Percentiles rank a stretch among this genome's conserved stretches.
These are phyloP conservation scores for Cariama cristata DNA, from an alignment of 2,113 vertebrate species.

Conservation along the genomic window DNA sequence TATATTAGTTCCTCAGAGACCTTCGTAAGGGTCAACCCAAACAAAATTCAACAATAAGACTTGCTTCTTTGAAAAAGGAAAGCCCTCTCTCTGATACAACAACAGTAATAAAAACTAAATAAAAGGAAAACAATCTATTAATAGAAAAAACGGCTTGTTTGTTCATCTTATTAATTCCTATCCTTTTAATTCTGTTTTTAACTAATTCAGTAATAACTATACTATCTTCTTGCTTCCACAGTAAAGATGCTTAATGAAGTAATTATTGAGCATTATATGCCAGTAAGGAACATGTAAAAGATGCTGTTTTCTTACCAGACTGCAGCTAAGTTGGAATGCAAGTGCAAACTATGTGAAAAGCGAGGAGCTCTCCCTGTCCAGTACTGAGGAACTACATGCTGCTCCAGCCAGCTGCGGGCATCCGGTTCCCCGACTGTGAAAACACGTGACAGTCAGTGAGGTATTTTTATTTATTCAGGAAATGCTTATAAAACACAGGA, in stretches of 20 bases:
- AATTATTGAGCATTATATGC: neutral
- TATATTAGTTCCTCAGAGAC: neutral
- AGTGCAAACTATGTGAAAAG: conserved; percentile 91
- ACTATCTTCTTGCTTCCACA: neutral
- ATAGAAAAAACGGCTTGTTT: neutral
- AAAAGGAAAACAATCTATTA: neutral
- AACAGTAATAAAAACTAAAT: neutral
- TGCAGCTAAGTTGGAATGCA: conserved; percentile 94
- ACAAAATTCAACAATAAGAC: neutral
- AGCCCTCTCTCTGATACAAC: neutral
- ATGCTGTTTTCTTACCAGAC: conserved; percentile 84
- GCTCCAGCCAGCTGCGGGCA: conserved; percentile 90
- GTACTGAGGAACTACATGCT: conserved; percentile 90
- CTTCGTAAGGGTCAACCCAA: neutral
- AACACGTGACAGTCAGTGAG: neutral
- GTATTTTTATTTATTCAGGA: neutral
- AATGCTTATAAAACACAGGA: neutral
- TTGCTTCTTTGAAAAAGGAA: neutral
- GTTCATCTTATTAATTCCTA: neutral
- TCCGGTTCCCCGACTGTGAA: conserved; percentile 84
- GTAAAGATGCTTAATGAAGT: neutral
- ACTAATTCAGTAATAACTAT: neutral
- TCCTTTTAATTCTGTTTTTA: neutral
- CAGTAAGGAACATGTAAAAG: neutral
- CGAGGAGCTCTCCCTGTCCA: conserved; percentile 86